These are phyloP conservation scores for Ormyrus thymus DNA, from an alignment of 2,888 invertebrate genomes.

Conservation along the genomic window DNA sequence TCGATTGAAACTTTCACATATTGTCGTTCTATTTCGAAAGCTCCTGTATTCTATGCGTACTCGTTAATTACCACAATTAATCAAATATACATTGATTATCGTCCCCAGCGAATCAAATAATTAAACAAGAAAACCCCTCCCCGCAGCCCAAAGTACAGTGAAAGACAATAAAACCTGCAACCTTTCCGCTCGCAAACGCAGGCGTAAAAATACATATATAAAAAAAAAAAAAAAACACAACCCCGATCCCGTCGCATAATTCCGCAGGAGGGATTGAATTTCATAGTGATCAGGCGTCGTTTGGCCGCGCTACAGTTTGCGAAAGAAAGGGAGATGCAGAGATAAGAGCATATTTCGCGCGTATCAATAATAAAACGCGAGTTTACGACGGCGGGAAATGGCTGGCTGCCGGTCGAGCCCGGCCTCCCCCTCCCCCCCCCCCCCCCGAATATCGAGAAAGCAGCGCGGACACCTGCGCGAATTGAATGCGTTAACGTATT, in stretches of 20 bases:
- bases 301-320: neutral
- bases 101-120: no score
- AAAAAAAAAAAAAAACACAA: neutral
- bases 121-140: no score
- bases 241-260: slow-evolving; percentile 5
- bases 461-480: slow-evolving; percentile 63
- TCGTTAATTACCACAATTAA: no score
- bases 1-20: no score
- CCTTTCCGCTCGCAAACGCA: no score
- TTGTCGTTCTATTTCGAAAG: no score
- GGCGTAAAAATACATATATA: no score
- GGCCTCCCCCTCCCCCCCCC: no score
- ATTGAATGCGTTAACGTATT: slow-evolving; percentile 62
- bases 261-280: slow-evolving; percentile 40
- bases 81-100: no score
- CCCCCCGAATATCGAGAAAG: slow-evolving; percentile 54
- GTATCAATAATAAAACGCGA: slow-evolving; percentile 60
- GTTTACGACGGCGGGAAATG: slow-evolving; percentile 57
- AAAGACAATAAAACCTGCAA: no score
- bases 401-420: slow-evolving; percentile 1
- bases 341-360: slow-evolving; percentile 17
- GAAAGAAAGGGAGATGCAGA: neutral
- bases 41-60: no score
- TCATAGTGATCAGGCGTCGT: slow-evolving; percentile 32
- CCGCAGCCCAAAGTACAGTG: no score